Conservation (phyloP, 1,140 invertebrate genomes). For the Telenomus remus region DNA sequence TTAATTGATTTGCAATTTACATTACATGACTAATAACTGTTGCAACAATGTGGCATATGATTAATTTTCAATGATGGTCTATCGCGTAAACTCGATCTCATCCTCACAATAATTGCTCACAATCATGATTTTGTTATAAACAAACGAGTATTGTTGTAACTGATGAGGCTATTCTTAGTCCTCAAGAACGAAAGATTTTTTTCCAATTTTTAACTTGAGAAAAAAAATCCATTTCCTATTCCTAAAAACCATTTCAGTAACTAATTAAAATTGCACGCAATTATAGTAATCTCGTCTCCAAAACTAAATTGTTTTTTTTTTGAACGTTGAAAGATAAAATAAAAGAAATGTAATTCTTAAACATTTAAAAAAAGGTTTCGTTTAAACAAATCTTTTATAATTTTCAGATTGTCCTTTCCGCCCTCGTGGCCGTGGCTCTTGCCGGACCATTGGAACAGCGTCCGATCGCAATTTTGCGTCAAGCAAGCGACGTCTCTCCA, state of each 20-base stretch:
- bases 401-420: constrained; percentile 57
- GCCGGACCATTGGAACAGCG: constrained; percentile 10
- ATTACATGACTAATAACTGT: constrained; percentile 48
- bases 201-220: too few species aligned
- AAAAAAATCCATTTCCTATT: too few species aligned
- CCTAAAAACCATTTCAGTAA: too few species aligned
- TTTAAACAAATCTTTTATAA: not conserved
- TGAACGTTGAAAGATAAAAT: too few species aligned
- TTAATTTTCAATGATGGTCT: constrained; percentile 34
- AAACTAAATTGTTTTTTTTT: too few species aligned
- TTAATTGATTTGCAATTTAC: constrained; percentile 35
- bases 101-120: constrained; percentile 40
- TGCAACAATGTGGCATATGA: constrained; percentile 31
- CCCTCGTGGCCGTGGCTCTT: constrained; percentile 44
- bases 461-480: constrained; percentile 64
- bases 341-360: too few species aligned
- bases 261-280: too few species aligned
- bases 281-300: too few species aligned
- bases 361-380: too few species aligned
- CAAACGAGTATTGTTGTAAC: constrained; percentile 7
- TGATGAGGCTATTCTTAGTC: constrained; percentile 37
- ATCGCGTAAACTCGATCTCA: constrained; percentile 39
- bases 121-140: constrained; percentile 10
- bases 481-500: constrained; percentile 63
- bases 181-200: constrained; percentile 40